Evolutionary conservation across 2,888 invertebrate genomes (phyloP), one percentile per base, ranked within the genome.

Genomic region (Nephrocerus scutellatus): DNA sequence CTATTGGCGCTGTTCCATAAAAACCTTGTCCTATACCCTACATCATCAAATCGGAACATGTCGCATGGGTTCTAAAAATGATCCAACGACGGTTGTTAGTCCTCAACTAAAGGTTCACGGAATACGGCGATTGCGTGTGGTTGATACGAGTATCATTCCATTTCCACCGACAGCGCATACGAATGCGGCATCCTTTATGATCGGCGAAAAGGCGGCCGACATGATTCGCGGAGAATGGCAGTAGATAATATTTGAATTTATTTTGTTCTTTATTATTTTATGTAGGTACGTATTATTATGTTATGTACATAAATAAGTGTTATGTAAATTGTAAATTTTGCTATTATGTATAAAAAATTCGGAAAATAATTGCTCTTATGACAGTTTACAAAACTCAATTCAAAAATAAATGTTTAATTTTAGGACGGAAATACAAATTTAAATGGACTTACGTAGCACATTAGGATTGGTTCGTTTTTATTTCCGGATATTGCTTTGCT

Each of bases 151-250:
- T 49, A 67, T 85, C 20, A 77, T 78, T 50, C 82, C 82, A 0
- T 64, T 73, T 5, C 74, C 78, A 4, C 66, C 79, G 16, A 75
- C 79, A 2, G 79, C 80, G 3, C 81, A 83, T 55, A 79, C 80
- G 1, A 76, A 79, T 59, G 82, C 80, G 1, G 78, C 81, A 0
- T 74, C 79, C 1, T 74, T 77, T 48, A 79, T 82, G 76, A 76
- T 84, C 31, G 84, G 79, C 1, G 82, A 84, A 60, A 82, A 80
- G 56, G 79, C 76, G 2, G 75, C 80, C 1, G 80, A 82, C 57
- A 66, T 82, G 59, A 75, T 83, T 35, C 75, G 74, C 57, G 52
- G 55, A 16, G 65, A 72, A 25, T 80, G 74, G 77, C 35, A 22
- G 21, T n/a, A 18, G 13, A 2, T 16, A 25, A 15, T 25, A 16